These are phyloP conservation scores for Cairina moschata DNA, from an alignment of 2,113 vertebrate genomes.

Conservation along the genomic window DNA sequence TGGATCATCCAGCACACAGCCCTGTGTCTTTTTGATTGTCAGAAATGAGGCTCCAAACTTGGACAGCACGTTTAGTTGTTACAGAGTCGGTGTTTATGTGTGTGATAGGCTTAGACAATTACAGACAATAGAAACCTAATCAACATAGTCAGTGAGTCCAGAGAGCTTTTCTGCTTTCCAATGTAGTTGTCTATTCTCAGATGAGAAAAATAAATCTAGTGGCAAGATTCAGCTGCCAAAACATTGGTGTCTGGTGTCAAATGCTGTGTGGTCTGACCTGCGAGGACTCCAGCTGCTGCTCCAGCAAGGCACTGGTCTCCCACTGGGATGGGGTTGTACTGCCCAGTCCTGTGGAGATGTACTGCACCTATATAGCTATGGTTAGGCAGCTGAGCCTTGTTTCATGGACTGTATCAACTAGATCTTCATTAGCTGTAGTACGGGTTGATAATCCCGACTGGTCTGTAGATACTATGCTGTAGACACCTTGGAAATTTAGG, in stretches of 20 bases:
- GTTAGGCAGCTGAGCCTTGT: neutral
- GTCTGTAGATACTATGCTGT: neutral
- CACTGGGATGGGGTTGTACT: neutral
- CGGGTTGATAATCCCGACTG: neutral
- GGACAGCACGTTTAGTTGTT: neutral
- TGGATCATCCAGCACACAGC: neutral
- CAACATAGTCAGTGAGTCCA: neutral
- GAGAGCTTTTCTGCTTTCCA: neutral
- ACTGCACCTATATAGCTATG: neutral
- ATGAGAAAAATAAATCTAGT: neutral
- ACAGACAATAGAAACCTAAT: neutral
- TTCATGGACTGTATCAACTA: neutral
- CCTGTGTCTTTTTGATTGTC: neutral
- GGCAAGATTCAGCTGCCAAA: neutral
- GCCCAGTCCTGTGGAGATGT: neutral
- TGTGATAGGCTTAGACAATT: neutral
- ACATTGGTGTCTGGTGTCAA: neutral
- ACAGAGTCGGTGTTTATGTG: neutral
- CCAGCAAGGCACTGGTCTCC: neutral
- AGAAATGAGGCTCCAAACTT: neutral
- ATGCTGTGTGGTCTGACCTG: neutral
- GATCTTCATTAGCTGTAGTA: neutral
- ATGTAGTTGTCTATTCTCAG: neutral
- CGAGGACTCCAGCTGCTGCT: neutral
- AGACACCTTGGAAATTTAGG: neutral